phyloP scores from a whole-genome alignment of 2,888 invertebrate genomes.

The Chloromyia formosa region DNA sequence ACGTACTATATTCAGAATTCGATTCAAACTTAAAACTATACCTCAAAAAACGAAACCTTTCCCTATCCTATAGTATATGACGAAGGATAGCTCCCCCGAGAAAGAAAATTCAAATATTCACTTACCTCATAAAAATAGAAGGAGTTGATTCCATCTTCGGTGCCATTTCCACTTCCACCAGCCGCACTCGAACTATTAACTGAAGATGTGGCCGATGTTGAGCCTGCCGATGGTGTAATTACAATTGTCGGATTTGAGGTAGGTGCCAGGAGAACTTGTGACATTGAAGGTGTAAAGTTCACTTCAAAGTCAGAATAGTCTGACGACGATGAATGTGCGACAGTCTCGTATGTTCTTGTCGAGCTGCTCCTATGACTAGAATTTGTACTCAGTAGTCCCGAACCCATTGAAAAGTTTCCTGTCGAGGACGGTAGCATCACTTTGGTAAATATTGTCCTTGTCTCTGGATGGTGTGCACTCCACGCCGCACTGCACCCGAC shows the following conservation, averaged over 20 bases:
- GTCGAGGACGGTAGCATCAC: constrained; percentile 41
- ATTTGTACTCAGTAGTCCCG: constrained; percentile 8
- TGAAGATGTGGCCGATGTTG: constrained; percentile 52
- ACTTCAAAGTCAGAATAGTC: constrained; percentile 53
- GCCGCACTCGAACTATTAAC: constrained; percentile 48
- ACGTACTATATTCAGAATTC: too few relatives aligned
- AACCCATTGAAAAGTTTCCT: constrained; percentile 36
- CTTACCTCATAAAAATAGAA: constrained; percentile 64
- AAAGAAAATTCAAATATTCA: constrained; percentile 43
- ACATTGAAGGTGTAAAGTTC: constrained; percentile 58
- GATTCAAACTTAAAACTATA: neutral
- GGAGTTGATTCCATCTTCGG: constrained; percentile 58
- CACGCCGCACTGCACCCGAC: neutral
- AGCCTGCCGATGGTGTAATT: constrained; percentile 49
- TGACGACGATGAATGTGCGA: neutral
- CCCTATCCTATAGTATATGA: neutral
- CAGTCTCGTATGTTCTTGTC: constrained; percentile 8
- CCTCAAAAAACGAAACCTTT: neutral
- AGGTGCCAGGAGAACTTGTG: constrained; percentile 59
- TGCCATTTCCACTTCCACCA: constrained; percentile 44
- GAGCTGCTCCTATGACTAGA: neutral
- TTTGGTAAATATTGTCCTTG: constrained; percentile 16
- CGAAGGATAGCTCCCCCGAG: too few relatives aligned
- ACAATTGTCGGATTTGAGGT: constrained; percentile 57
- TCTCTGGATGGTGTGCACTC: neutral